Evolutionary conservation across 1,140 invertebrate genomes (phyloP).

Genomic region (Bemisia tabaci): DNA sequence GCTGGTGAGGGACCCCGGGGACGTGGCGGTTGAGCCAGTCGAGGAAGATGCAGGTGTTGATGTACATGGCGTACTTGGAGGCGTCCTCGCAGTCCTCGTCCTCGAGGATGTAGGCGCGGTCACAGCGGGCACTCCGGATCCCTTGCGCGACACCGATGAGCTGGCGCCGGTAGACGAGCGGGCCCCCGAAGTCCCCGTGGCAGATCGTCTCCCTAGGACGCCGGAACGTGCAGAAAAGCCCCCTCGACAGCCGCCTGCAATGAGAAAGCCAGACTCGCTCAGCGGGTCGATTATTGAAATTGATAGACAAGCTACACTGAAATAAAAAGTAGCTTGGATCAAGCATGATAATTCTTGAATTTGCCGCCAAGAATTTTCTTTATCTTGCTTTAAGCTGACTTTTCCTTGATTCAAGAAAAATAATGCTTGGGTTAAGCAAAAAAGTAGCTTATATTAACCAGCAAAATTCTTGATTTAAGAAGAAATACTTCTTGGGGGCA

Average conservation of each 20-base stretch:
- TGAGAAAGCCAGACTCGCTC: too few species aligned
- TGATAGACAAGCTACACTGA: too few species aligned
- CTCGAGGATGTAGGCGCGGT: neutral
- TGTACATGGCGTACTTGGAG: slow-evolving; percentile 9
- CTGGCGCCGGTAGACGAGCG: neutral
- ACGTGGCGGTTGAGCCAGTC: slow-evolving; percentile 13
- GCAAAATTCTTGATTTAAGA: too few species aligned
- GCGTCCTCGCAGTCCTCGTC: neutral
- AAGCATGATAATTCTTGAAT: too few species aligned
- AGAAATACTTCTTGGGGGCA: too few species aligned
- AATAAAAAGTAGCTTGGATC: too few species aligned
- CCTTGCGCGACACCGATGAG: neutral
- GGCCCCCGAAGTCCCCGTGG: neutral
- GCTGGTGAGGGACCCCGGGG: slow-evolving; percentile 9
- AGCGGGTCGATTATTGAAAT: too few species aligned
- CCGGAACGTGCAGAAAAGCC: neutral
- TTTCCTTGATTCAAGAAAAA: too few species aligned
- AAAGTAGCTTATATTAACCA: too few species aligned
- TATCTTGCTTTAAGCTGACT: too few species aligned
- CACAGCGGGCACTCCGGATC: neutral
- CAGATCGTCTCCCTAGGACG: neutral
- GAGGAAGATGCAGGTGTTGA: slow-evolving; percentile 14
- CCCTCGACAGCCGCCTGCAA: neutral
- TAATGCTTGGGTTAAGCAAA: too few species aligned
- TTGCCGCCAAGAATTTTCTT: too few species aligned